Conservation (phyloP, 1,140 invertebrate genomes). For the Hydropsyche tenuis region DNA sequence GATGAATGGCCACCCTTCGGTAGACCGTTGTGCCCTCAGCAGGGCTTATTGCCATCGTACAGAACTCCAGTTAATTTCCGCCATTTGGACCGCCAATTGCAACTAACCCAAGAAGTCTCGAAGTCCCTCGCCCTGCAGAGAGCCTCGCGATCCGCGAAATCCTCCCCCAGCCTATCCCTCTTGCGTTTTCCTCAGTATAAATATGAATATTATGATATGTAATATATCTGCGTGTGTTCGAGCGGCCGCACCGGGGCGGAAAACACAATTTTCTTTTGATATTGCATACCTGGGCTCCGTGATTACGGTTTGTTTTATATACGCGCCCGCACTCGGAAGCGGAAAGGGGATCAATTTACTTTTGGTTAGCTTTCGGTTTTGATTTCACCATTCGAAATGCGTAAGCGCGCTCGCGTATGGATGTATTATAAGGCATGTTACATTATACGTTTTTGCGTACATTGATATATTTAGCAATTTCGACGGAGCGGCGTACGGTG, state of each 20-base stretch:
- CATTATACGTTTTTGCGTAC: neutral
- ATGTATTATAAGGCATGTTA: neutral
- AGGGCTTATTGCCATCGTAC: conserved; percentile 32
- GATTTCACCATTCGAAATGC: conserved; percentile 38
- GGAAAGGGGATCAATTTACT: conserved; percentile 43
- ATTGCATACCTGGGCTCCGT: conserved; percentile 46
- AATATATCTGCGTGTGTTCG: conserved; percentile 45
- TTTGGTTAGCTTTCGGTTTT: conserved; percentile 40
- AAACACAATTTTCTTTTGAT: conserved; percentile 50
- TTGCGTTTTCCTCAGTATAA: neutral
- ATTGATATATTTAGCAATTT: neutral
- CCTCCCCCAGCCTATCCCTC: neutral
- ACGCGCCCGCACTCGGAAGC: conserved; percentile 36
- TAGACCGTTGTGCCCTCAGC: neutral
- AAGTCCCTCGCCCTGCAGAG: too few species aligned
- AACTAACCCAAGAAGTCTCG: too few species aligned
- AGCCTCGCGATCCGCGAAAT: too few species aligned
- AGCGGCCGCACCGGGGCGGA: conserved; percentile 41
- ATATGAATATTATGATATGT: neutral
- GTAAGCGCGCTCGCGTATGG: neutral
- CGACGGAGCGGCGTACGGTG: too few species aligned
- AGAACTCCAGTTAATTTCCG: conserved; percentile 49
- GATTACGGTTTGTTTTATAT: conserved; percentile 50
- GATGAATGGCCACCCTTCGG: neutral
- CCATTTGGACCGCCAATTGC: conserved; percentile 42